Base-by-base conservation (phyloP, 2,797 vertebrate species). In the Podargus strigoides region DNA sequence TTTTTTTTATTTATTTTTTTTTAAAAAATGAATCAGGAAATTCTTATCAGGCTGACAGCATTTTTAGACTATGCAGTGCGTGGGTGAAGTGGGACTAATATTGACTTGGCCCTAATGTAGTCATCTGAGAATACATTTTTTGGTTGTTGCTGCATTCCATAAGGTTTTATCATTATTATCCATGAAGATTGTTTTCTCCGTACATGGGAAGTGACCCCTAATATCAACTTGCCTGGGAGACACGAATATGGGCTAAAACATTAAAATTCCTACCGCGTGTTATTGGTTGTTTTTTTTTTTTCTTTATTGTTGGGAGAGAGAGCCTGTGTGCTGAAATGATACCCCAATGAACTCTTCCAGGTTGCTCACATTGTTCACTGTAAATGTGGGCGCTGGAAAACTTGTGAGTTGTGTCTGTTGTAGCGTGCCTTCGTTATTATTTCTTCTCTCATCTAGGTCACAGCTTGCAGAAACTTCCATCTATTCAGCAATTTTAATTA, bases 81-180 rank as follows among this genome's bases (percentile, higher is more conserved):
- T 98, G 98, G 98, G 98, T 97, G 97, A 98, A 98, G 95, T 95
- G 97, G 97, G 96, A 97, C 97, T 97, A 97, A 98, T 98, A 97
- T 96, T 98, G 97, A 96, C 97, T 98, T 98, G 98, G 98, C 98
- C 95, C 95, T 96, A 93, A 94, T 86, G 88, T 75, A 97, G 97
- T 98, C 98, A 98, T 98, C 96, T 72, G 98, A 98, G 98, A 98
- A 98, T 98, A 98, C 98, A 98, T 98, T 98, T 98, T 98, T 97
- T 97, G 93, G 97, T 98, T 98, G 97, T 98, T 98, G 96, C 97
- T 98, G 97, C 98, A 98, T 98, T 98, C 98, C 98, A 97, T 97
- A 97, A 98, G 97, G 97, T 98, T 98, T 98, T 98, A 98, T 98
- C 98, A 98, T 98, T 98, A 98, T 98, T 98, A 97, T 98, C 97